phyloP scores from a whole-genome alignment of 2,888 invertebrate genomes.

The Brachyopa scutellaris region DNA sequence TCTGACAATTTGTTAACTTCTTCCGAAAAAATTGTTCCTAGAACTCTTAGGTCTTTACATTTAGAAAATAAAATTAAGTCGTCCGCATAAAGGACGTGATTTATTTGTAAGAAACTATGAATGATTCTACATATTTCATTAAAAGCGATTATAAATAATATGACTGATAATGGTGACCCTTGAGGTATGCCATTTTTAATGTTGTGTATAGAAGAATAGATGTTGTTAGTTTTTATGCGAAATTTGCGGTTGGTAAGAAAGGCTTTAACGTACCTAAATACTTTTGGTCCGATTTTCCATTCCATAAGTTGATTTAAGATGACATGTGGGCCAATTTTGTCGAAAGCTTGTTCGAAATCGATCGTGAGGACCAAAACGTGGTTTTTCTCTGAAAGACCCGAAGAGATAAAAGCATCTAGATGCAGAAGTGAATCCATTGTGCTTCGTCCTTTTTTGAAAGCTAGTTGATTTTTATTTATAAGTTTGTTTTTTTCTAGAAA shows the following conservation, averaged over 20 bases:
- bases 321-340: constrained; percentile 19
- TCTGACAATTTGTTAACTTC: too few species aligned
- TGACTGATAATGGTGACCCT: too few species aligned
- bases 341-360: constrained; percentile 12
- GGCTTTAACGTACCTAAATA: too few species aligned
- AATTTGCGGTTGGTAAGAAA: constrained; percentile 45
- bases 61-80: not conserved
- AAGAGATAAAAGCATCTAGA: constrained; percentile 30
- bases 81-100: too few species aligned
- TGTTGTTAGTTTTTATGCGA: too few species aligned
- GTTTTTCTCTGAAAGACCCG: constrained; percentile 29
- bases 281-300: constrained; percentile 37
- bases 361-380: constrained; percentile 5
- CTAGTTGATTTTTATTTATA: constrained; percentile 55
- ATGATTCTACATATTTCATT: too few species aligned
- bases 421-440: constrained; percentile 41
- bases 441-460: constrained; percentile 32
- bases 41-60: not conserved
- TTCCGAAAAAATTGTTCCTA: too few species aligned
- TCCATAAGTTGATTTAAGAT: constrained; percentile 22
- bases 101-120: too few species aligned
- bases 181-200: too few species aligned
- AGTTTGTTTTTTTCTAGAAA: not conserved
- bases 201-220: constrained; percentile 4
- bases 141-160: too few species aligned